phyloP scores from a whole-genome alignment of 2,797 vertebrate species.

The Acrocephalus scirpaceus region DNA sequence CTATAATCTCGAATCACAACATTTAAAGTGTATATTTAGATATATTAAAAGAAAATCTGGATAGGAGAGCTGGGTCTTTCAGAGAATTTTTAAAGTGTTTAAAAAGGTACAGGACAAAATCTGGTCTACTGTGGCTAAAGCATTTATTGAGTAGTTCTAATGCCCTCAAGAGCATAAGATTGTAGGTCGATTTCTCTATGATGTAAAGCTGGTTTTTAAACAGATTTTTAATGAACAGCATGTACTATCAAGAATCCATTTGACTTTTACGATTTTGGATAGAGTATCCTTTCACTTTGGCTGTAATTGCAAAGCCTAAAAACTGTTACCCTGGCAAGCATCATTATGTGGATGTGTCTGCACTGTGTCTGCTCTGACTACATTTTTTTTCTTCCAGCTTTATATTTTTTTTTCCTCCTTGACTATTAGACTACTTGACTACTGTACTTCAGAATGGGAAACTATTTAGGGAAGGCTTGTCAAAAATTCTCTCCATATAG shows the following conservation, averaged over 20 bases:
- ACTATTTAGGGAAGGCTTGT: constrained; percentile 44
- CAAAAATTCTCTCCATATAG: constrained; percentile 36
- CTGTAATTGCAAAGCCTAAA: neutral
- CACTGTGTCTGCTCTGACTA: neutral
- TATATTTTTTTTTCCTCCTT: neutral
- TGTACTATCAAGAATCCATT: neutral
- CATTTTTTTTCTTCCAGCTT: neutral
- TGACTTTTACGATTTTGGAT: constrained; percentile 20
- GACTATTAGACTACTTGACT: constrained; percentile 9
- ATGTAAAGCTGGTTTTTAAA: constrained; percentile 1
- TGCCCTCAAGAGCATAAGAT: neutral
- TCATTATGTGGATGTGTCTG: neutral
- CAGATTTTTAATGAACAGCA: neutral
- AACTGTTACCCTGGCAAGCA: neutral
- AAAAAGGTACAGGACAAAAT: neutral
- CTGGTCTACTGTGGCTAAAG: neutral
- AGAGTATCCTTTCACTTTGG: neutral
- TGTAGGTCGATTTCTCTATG: neutral
- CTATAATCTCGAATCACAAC: constrained; percentile 17
- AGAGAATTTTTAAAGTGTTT: neutral
- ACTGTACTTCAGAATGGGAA: constrained; percentile 59
- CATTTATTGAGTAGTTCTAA: neutral
- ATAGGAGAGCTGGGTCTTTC: neutral
- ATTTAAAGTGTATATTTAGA: neutral
- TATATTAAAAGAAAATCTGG: neutral